phyloP scores from a whole-genome alignment of 2,797 vertebrate genomes.

The Taeniopygia guttata region DNA sequence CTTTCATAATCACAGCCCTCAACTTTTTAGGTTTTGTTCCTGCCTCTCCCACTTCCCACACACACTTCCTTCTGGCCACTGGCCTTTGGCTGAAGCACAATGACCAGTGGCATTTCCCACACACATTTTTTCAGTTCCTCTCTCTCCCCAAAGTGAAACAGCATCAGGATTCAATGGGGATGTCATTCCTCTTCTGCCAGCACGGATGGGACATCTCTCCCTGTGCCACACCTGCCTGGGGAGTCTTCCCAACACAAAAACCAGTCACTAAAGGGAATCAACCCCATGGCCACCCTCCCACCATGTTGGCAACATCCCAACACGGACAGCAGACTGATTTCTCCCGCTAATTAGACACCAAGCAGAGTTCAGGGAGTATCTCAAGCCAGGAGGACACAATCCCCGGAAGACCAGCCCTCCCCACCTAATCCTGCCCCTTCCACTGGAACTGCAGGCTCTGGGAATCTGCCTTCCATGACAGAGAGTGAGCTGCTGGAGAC shows the following conservation, averaged over 20 bases:
- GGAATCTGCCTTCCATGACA: neutral
- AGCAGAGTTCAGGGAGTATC: neutral
- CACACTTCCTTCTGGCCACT: neutral
- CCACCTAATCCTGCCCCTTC: neutral
- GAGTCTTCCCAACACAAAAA: neutral
- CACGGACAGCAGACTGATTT: neutral
- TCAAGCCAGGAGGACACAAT: neutral
- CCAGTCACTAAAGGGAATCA: neutral
- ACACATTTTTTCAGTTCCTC: neutral
- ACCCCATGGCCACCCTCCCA: neutral
- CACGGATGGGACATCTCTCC: neutral
- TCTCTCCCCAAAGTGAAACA: neutral
- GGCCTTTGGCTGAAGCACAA: neutral
- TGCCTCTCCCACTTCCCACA: constrained; percentile 35
- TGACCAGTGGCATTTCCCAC: neutral
- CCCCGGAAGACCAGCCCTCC: neutral
- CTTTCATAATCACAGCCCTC: neutral
- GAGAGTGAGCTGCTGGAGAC: neutral
- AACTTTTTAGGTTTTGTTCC: neutral
- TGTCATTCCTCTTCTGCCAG: neutral
- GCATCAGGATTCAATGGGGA: neutral
- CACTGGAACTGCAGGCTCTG: neutral
- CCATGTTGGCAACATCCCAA: accelerated
- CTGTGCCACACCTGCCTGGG: accelerated
- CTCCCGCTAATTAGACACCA: neutral